Conservation (phyloP, 1,140 invertebrate species). For the Trypoxylus dichotomus region DNA sequence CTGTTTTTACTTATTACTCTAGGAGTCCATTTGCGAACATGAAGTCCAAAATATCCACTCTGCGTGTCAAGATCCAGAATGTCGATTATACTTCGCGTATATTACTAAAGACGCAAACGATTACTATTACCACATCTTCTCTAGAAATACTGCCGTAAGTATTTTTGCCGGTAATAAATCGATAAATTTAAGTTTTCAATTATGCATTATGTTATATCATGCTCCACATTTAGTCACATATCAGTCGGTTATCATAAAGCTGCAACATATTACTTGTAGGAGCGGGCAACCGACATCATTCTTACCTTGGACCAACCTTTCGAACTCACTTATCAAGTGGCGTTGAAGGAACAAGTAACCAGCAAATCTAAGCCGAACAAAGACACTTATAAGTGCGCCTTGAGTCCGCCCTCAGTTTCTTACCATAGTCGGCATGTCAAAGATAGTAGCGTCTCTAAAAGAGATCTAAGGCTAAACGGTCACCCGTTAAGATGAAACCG, state of each 20-base stretch:
- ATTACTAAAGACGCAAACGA: slow-evolving; percentile 90
- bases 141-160: slow-evolving; percentile 88
- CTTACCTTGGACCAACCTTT: slow-evolving; percentile 95
- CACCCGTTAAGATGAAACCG: slow-evolving; percentile 67
- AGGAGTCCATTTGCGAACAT: slow-evolving; percentile 93
- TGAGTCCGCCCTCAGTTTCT: slow-evolving; percentile 49
- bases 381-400: slow-evolving; percentile 51
- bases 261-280: slow-evolving; percentile 63
- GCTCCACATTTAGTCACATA: no score
- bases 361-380: slow-evolving; percentile 50
- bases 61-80: slow-evolving; percentile 94
- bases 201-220: no score
- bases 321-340: slow-evolving; percentile 96
- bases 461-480: slow-evolving; percentile 73
- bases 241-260: no score
- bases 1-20: slow-evolving; percentile 44
- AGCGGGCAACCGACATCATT: slow-evolving; percentile 94
- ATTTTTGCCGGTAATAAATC: background rate
- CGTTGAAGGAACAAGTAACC: slow-evolving; percentile 69
- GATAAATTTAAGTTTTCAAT: no score
- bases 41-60: slow-evolving; percentile 97
- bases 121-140: slow-evolving; percentile 96
- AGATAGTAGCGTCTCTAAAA: slow-evolving; percentile 40
- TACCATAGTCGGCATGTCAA: slow-evolving; percentile 48
- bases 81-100: slow-evolving; percentile 95